Evolutionary conservation across 2,888 invertebrate species (phyloP).

Genomic region (Leptopilina syphax): DNA sequence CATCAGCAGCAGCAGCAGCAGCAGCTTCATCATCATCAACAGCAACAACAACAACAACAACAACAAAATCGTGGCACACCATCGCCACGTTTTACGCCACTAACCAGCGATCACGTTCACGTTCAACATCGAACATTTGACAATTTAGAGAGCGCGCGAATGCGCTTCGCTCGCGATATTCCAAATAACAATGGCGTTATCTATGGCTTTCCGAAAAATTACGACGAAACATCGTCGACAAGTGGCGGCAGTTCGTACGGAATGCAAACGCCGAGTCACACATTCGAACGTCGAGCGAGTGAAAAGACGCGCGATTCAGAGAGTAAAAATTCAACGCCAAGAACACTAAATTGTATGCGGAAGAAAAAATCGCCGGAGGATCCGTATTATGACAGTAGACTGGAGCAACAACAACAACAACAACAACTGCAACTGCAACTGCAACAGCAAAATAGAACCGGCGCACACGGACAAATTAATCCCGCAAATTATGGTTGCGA

Average conservation of each 20-base stretch:
- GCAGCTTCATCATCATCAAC: no score
- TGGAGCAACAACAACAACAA: conserved; percentile 22
- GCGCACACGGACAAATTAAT: conserved; percentile 36
- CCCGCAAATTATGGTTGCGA: conserved; percentile 51
- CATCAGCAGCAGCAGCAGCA: no score
- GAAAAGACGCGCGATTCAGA: conserved; percentile 41
- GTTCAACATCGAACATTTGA: conserved; percentile 63
- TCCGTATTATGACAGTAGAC: conserved; percentile 45
- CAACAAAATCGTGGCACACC: conserved; percentile 63
- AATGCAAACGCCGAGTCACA: conserved; percentile 45
- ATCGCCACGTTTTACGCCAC: conserved; percentile 62
- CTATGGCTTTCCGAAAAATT: conserved; percentile 62
- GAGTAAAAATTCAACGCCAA: conserved; percentile 40
- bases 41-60: no score
- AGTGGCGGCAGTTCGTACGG: conserved; percentile 17
- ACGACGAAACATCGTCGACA: conserved; percentile 56
- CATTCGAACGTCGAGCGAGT: conserved; percentile 47
- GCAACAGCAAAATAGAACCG: not conserved
- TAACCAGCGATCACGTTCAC: conserved; percentile 70
- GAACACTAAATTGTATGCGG: conserved; percentile 47
- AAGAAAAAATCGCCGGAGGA: conserved; percentile 42
- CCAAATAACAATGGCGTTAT: conserved; percentile 63
- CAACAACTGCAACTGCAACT: conserved; percentile 6
- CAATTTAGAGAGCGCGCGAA: conserved; percentile 51
- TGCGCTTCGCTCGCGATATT: conserved; percentile 49